A percentile compares a stretch with the other conserved stretches of the same genome.
Evolutionary conservation across 2,888 invertebrate genomes (phyloP).

Genomic region (Calliopum simillimum): DNA sequence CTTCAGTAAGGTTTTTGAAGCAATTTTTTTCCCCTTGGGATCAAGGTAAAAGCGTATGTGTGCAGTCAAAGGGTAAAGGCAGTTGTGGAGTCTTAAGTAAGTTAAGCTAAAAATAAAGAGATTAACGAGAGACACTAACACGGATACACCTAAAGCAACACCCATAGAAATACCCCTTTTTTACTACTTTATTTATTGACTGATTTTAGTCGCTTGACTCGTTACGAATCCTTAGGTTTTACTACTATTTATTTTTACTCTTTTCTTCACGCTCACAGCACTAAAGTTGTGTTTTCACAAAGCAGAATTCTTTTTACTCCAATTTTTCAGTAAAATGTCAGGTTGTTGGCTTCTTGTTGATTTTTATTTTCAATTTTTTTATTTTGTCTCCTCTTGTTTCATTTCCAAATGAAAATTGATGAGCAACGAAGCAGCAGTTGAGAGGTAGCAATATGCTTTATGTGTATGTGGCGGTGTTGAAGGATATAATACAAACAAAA

Average conservation of each 20-base stretch:
- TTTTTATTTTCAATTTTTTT: background rate
- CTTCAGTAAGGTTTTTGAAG: too few species aligned
- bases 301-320: too few species aligned
- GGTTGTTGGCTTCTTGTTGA: background rate
- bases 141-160: background rate
- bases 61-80: background rate
- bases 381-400: background rate
- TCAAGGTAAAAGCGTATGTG: background rate
- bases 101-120: slow-evolving; percentile 20
- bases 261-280: too few species aligned
- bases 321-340: background rate
- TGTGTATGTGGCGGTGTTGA: too few species aligned
- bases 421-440: background rate
- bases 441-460: too few species aligned
- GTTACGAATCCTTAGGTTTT: too few species aligned
- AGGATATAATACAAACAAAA: too few species aligned
- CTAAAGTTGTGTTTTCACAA: too few species aligned
- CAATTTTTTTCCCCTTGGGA: too few species aligned
- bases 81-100: background rate
- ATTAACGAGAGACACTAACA: slow-evolving; percentile 4
- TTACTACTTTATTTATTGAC: too few species aligned
- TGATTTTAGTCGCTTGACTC: too few species aligned
- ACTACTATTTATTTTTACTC: too few species aligned
- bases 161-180: background rate
- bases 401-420: slow-evolving; percentile 9